Conservation (phyloP, 2,113 vertebrate genomes). For the Andinoacara biseriatus region DNA sequence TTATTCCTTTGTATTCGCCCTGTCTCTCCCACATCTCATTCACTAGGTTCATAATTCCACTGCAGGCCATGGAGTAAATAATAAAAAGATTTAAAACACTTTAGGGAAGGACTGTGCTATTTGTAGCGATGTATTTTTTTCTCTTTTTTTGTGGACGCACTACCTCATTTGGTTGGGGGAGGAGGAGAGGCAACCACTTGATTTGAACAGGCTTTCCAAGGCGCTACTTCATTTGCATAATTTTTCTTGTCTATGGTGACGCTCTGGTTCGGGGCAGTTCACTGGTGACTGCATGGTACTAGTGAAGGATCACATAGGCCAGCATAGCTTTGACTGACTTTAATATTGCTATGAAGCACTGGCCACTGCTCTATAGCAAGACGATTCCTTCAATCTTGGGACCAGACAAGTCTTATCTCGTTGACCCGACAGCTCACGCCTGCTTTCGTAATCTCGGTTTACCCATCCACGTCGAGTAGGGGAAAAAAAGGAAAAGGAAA, state of each 20-base stretch:
- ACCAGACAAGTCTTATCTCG: constrained; percentile 84
- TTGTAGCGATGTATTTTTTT: constrained; percentile 35
- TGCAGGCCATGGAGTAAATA: constrained; percentile 36
- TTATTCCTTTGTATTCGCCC: constrained; percentile 60
- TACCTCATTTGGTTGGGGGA: constrained; percentile 66
- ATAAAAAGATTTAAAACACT: constrained; percentile 42
- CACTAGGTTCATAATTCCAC: constrained; percentile 33
- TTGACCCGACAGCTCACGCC: constrained; percentile 76
- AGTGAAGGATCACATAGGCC: constrained; percentile 82
- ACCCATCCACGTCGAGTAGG: constrained; percentile 78
- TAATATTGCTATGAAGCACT: constrained; percentile 88
- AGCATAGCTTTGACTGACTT: constrained; percentile 79
- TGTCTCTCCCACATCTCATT: constrained; percentile 9
- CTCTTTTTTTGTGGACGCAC: constrained; percentile 34
- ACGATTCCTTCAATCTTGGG: constrained; percentile 76
- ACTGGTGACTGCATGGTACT: constrained; percentile 82
- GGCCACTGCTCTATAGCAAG: constrained; percentile 80
- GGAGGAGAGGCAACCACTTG: constrained; percentile 77
- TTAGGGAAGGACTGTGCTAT: constrained; percentile 22
- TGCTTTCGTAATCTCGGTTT: constrained; percentile 82
- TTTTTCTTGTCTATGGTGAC: constrained; percentile 95
- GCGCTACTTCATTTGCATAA: constrained; percentile 93
- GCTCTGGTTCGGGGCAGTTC: constrained; percentile 86
- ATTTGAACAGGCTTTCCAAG: constrained; percentile 83
- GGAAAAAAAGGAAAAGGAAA: constrained; percentile 45